A percentile compares a stretch with the other conserved stretches of the same genome.
These are phyloP conservation scores for Buteo buteo DNA, from an alignment of 2,113 vertebrate species.

Conservation along the genomic window DNA sequence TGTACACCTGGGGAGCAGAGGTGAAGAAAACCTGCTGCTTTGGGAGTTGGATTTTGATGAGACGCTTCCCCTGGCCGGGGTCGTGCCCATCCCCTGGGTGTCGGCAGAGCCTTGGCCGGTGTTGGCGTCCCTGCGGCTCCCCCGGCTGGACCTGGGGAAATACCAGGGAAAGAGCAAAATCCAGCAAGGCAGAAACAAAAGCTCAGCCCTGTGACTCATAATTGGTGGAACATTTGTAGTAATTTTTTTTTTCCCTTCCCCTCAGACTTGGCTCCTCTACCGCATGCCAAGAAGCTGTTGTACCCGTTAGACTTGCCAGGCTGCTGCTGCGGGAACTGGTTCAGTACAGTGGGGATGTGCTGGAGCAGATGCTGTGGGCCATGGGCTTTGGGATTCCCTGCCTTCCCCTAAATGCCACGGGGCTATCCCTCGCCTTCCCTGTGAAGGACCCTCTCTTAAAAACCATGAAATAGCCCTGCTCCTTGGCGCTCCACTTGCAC, in stretches of 20 bases:
- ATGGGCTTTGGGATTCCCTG: background rate
- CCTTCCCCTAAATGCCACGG: background rate
- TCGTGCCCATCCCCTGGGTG: background rate
- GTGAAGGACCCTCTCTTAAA: background rate
- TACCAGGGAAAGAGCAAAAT: constrained; percentile 31
- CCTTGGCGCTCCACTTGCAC: rapidly evolving
- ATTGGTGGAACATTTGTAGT: constrained; percentile 51
- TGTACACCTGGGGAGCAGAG: background rate
- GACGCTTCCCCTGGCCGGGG: background rate
- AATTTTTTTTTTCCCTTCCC: background rate
- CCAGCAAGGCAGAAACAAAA: constrained; percentile 17
- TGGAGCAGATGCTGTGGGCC: background rate
- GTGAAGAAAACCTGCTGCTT: background rate
- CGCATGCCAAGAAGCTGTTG: constrained; percentile 51
- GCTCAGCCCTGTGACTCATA: constrained; percentile 47
- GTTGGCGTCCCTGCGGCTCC: background rate
- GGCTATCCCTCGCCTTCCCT: background rate
- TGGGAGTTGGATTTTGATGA: rapidly evolving
- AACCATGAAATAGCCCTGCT: rapidly evolving
- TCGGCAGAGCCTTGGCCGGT: background rate
- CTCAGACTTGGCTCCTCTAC: constrained; percentile 28
- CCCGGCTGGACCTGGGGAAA: background rate
- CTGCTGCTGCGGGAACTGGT: background rate
- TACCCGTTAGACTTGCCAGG: constrained; percentile 59
- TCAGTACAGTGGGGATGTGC: background rate